phyloP scores from a whole-genome alignment of 2,888 invertebrate species.

The Spisula subtruncata region DNA sequence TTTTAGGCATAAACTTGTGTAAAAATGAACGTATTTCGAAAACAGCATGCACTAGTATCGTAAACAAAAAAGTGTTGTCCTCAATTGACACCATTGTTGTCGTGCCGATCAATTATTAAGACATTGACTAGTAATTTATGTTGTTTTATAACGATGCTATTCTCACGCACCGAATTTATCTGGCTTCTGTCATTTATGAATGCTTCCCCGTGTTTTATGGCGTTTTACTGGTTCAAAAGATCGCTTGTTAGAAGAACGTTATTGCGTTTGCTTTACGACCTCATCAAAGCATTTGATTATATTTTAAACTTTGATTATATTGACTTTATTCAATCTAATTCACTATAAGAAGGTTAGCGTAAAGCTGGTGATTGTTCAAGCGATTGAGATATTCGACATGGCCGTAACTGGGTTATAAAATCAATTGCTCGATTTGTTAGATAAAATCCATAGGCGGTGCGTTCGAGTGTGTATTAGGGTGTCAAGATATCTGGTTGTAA shows the following conservation, averaged over 20 bases:
- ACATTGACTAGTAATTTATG: background rate
- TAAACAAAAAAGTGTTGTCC: no score
- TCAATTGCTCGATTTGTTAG: background rate
- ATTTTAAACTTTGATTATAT: background rate
- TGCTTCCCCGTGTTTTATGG: background rate
- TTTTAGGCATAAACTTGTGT: no score
- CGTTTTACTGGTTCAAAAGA: background rate
- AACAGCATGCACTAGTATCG: no score
- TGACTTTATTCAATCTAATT: slow-evolving; percentile 1
- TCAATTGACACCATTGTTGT: background rate
- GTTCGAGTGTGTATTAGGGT: background rate
- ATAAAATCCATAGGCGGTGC: background rate
- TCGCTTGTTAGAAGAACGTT: background rate
- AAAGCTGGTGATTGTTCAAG: background rate
- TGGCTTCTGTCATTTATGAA: background rate
- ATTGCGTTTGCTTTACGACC: background rate
- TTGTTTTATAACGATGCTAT: background rate
- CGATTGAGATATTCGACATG: background rate
- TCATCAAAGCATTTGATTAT: background rate
- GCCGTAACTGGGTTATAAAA: background rate
- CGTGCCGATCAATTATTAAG: background rate
- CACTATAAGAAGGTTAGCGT: background rate
- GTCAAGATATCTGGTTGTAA: no score
- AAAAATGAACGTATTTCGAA: no score
- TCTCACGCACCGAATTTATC: slow-evolving; percentile 4